A percentile compares a stretch with the other conserved stretches of the same genome.
Conservation (phyloP, 2,888 invertebrate species). For the Drosophila testacea region DNA sequence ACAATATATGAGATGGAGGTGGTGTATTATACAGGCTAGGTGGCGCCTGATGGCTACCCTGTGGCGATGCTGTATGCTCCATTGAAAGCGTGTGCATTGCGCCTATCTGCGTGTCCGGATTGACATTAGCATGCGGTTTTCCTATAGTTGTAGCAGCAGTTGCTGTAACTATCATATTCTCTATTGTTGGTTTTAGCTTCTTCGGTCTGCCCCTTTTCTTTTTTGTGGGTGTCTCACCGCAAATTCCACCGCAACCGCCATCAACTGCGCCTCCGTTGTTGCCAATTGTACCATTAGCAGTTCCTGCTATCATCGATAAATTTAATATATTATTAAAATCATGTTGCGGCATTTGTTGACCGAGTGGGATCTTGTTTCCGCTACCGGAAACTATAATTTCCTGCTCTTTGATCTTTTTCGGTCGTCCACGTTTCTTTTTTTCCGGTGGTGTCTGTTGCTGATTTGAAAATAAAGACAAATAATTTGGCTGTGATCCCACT, state of each 20-base stretch:
- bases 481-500: slow-evolving; percentile 34
- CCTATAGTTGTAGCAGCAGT: neutral
- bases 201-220: slow-evolving; percentile 95
- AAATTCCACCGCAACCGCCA: neutral
- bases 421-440: slow-evolving; percentile 95
- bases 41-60: slow-evolving; percentile 62
- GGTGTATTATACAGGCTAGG: slow-evolving; percentile 68
- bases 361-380: slow-evolving; percentile 48
- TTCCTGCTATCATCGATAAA: slow-evolving; percentile 69
- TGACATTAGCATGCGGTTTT: neutral
- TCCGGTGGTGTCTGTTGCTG: slow-evolving; percentile 86
- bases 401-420: slow-evolving; percentile 88
- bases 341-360: slow-evolving; percentile 85
- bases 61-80: slow-evolving; percentile 65
- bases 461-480: slow-evolving; percentile 51
- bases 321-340: slow-evolving; percentile 83
- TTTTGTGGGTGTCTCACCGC: slow-evolving; percentile 89
- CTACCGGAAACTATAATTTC: slow-evolving; percentile 84
- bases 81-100: slow-evolving; percentile 46
- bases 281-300: neutral
- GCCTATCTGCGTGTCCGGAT: neutral
- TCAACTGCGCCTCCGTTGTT: neutral
- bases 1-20: slow-evolving; percentile 71
- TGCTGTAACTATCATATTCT: slow-evolving; percentile 44
- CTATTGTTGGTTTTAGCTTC: slow-evolving; percentile 88